Conservation (phyloP, 2,113 vertebrate species). For the Columba livia region DNA sequence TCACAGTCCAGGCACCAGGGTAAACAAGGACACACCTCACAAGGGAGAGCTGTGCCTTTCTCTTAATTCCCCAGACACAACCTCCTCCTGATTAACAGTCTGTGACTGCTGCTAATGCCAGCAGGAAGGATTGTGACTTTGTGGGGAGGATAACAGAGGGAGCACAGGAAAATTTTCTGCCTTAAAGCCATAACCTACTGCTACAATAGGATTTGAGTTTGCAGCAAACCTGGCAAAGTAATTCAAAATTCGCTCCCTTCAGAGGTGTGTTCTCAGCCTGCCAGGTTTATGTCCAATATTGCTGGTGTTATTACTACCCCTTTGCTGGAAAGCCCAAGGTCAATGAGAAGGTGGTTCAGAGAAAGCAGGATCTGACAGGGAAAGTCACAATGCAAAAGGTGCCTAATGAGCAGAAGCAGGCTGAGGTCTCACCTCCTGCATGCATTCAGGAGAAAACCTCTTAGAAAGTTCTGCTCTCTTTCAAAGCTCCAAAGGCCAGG, state of each 20-base stretch:
- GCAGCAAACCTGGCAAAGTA: not conserved
- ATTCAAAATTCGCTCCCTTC: not conserved
- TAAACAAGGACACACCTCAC: not conserved
- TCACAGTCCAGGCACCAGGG: not conserved
- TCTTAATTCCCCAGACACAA: not conserved
- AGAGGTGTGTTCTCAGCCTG: not conserved
- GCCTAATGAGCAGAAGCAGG: not conserved
- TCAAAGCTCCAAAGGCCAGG: not conserved
- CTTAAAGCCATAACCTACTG: not conserved
- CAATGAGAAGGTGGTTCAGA: not conserved
- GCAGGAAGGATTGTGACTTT: not conserved
- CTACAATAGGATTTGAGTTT: not conserved
- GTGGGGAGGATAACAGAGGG: not conserved
- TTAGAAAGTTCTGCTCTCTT: not conserved
- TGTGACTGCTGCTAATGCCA: not conserved
- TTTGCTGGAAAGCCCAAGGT: not conserved
- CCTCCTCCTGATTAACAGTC: accelerated
- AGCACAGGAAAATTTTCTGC: not conserved
- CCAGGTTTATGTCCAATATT: not conserved
- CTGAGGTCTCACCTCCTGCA: not conserved
- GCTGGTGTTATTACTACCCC: not conserved
- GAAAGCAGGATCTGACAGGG: not conserved
- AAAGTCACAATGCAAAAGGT: not conserved
- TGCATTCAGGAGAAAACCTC: accelerated
- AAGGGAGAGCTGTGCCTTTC: not conserved